A percentile compares a stretch with the other conserved stretches of the same genome.
Conservation (phyloP, 2,113 vertebrate species). For the Cebus imitator region DNA sequence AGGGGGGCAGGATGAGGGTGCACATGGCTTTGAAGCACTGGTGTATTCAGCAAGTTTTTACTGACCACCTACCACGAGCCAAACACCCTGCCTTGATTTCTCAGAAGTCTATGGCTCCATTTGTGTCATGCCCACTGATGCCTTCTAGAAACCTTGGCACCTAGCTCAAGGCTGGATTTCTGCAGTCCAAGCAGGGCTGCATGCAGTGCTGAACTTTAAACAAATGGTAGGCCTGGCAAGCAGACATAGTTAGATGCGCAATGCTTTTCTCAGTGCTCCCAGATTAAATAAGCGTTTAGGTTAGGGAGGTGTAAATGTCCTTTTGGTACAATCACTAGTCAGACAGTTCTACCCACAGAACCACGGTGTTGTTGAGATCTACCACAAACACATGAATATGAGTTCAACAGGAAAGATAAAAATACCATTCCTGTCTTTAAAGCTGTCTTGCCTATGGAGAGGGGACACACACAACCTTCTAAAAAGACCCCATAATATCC, state of each 20-base stretch:
- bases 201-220: accelerated
- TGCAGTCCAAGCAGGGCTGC: neutral
- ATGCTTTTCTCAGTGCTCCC: neutral
- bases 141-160: neutral
- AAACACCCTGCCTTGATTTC: neutral
- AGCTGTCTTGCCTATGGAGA: neutral
- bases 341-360: conserved; percentile 30
- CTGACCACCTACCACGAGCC: accelerated
- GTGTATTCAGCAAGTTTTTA: neutral
- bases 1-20: neutral
- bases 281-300: neutral
- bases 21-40: neutral
- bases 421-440: conserved; percentile 25
- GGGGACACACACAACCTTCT: neutral
- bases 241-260: neutral
- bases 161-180: neutral
- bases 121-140: neutral
- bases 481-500: conserved; percentile 6
- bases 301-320: neutral
- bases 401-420: conserved; percentile 41
- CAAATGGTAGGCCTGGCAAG: neutral
- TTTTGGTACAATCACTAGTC: neutral
- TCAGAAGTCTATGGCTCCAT: neutral
- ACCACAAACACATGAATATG: conserved; percentile 21
- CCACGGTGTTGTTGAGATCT: neutral